A percentile compares a stretch with the other conserved stretches of the same genome.
Evolutionary conservation across 2,113 vertebrate genomes (phyloP).

Genomic region (Malurus alboscapulatus): DNA sequence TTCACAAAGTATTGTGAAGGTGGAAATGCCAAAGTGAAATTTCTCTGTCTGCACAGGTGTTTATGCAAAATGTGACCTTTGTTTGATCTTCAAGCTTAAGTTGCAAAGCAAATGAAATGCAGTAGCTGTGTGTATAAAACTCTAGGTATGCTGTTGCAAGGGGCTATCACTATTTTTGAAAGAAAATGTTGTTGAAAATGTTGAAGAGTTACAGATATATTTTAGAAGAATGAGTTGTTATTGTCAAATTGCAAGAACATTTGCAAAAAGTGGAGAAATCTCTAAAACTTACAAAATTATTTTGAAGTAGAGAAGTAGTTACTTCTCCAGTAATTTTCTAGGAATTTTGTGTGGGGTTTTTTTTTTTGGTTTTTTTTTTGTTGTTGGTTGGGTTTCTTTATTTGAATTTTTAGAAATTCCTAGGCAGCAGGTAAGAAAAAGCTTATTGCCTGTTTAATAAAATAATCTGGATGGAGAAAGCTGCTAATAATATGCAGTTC

Average conservation of each 20-base stretch:
- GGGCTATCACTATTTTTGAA: background rate
- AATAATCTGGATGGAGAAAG: background rate
- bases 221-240: background rate
- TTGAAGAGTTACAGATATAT: accelerated
- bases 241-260: background rate
- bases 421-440: background rate
- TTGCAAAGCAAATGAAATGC: background rate
- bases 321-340: background rate
- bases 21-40: background rate
- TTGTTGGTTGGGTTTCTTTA: background rate
- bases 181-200: background rate
- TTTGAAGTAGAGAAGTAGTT: background rate
- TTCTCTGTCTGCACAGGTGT: background rate
- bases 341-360: background rate
- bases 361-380: background rate
- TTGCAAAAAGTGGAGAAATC: background rate
- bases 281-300: background rate
- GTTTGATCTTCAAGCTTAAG: background rate
- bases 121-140: background rate
- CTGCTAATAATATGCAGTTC: background rate
- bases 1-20: background rate
- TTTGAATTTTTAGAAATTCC: background rate
- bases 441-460: background rate
- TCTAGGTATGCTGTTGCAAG: background rate
- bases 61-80: background rate